Base-by-base conservation (phyloP, 2,888 invertebrate genomes). In the Cerastis leucographa region DNA sequence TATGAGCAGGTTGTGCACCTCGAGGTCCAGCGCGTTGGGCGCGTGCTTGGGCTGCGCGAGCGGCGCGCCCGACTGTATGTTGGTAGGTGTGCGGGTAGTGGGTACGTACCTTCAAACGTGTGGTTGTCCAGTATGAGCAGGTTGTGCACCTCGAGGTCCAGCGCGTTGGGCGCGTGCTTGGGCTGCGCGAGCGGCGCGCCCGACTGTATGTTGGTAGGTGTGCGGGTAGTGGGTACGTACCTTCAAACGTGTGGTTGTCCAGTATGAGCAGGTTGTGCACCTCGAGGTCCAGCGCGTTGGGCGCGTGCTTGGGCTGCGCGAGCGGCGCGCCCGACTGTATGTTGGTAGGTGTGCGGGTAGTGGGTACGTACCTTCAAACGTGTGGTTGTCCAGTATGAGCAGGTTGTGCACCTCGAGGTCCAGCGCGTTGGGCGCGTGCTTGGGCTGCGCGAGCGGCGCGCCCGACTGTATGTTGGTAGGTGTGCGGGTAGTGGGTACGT, bases 241-340 rank as follows among this genome's bases (percentile, higher is more conserved):
- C 54, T 11, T 54, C 54, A 2, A 54, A 54, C 29, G 61, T 61
- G 65, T 42, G 42, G 40, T 65, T 40, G 96, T 99, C 99, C 79
- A 99, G 97, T 72, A 99, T 97, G 25, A 99, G 97, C 78, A 99
- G 97, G 93, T 98, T 98, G 93, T 99, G 98, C 17, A 99, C 97
- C 94, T 99, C 99, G 22, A 99, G 97, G 94, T 99, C 99, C 91
- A 98, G 98, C 0, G 98, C 98, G 88, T 96, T 97, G 81, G 98
- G 90, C 85, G 89, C 88, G 86, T 88, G 89, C 89, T 98, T 98
- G 0, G 98, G 98, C 74, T 98, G 98, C n/a, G 88, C 67, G 91
- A 88, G 80, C 89, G 85, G 84, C 91, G 85, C 85, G 90, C 84
- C 61, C 19, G 61, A 22, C 59, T 29, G 59, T 59, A 59, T 25